Base-by-base conservation (phyloP, 1,140 invertebrate species). In the Globodera rostochiensis region DNA sequence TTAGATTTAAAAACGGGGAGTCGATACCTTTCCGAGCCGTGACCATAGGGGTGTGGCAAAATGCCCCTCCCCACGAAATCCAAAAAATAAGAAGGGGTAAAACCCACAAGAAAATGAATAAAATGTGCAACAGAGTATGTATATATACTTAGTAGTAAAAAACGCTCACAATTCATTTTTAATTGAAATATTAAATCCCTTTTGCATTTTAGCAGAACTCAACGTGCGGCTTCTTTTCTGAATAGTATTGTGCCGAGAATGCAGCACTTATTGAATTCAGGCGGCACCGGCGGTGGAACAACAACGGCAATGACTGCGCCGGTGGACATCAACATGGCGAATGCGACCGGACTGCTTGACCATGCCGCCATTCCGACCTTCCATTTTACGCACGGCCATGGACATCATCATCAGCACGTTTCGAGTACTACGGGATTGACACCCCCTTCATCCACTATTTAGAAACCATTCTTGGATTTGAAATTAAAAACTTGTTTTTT, bases 181-280 rank as follows among this genome's bases (percentile, higher is more conserved):
- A 6, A 6, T 50, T 53, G 11, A 53, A 9, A 9, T 53, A 13
- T 13, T 53, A 13, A 9, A 9, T 53, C 11, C 19, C 19, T 64
- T 15, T 64, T 11, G 3, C 57, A 53, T 9, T 53, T 53, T 53
- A 53, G 50, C 50, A 53, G 11, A 4, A 53, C 7, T 60, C 49
- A 87, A 47, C 77, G 86, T 21, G 85, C 87, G 5, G 79, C 85
- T 4, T 45, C 98, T 90, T 92, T 98, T 50, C 96, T 98, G 90
- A 95, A 96, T 19, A 95, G 95, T 50, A 92, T 98, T 49, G 96
- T 95, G 8, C 95, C 97, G 60, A 92, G 97, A 66, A 97, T 99
- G 95, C 97, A 98, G 88, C 96, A 98, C 90, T 92, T 99, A 45
- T 91, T 98, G 67, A 96, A 98, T 89, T 92, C 67, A 49, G 73